Evolutionary conservation across 2,888 invertebrate species (phyloP), one percentile per base, ranked within the genome.

Genomic region (Drosophila pseudotalamancana): DNA sequence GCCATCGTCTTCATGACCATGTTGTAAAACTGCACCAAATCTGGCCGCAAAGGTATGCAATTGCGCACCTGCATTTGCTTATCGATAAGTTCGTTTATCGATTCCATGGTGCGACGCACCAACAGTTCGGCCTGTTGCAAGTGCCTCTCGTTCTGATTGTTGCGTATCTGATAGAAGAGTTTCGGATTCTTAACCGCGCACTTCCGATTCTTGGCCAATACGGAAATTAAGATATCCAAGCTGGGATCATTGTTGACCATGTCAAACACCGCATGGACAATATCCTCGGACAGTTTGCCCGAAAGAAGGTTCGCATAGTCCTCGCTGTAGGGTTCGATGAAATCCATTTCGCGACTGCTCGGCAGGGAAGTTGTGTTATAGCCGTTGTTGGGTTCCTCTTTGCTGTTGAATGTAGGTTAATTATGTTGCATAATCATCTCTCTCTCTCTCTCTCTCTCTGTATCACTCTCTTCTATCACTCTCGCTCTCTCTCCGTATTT

Each of bases 81-180:
- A 3, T 91, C 90, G 18, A 91, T 89, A 1, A 92, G 88, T 0
- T 72, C 67, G 32, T 88, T 91, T 3, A 91, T 83, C 1, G 87
- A 77, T 2, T 76, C 71, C 84, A 91, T 89, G 0, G 89, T 78
- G 14, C 87, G 72, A 0, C 72, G 65, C 6, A 91, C 61, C 85
- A 91, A 87, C 3, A 73, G 11, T 53, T 91, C 90, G 1, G 85
- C 75, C 19, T 86, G 72, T 3, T 73, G 60, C 9, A 89, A 59
- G 1, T 78, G 64, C 61, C 80, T 48, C 12, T 87, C 78, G 12
- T 31, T 84, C 12, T 43, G 45, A 32, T 71, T 66, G 25, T 56
- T 77, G 1, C 87, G 63, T 6, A 87, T 85, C 16, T 87, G 87
- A 34, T 86, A 78, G 32, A 88, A 76, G 14, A 50, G 51, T 31